phyloP scores from a whole-genome alignment of 2,888 invertebrate genomes.

The Petrolisthes manimaculis region DNA sequence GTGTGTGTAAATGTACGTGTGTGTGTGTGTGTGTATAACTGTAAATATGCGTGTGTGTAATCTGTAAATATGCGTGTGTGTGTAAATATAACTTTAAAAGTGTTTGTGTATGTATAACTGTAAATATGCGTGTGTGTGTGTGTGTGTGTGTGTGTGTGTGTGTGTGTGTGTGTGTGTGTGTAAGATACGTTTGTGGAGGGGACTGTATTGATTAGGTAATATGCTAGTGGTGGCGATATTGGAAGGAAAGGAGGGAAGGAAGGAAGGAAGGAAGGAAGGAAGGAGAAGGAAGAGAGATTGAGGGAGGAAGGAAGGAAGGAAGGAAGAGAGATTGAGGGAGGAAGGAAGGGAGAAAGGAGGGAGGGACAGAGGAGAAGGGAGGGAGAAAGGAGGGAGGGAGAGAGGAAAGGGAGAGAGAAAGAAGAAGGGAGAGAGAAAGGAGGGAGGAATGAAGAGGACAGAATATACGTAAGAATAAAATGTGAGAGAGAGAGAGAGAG shows the following conservation, averaged over 20 bases:
- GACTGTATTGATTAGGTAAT: too few relatives aligned
- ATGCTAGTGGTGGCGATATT: too few relatives aligned
- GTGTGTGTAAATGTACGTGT: slow-evolving; percentile 22
- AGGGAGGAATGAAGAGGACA: background rate
- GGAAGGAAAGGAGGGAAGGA: background rate
- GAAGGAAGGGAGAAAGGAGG: background rate
- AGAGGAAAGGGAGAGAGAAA: background rate
- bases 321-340: background rate
- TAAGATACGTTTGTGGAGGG: too few relatives aligned
- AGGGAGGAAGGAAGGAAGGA: background rate
- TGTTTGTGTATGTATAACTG: slow-evolving; percentile 6
- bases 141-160: background rate
- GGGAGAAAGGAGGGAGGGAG: background rate
- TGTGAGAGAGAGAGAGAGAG: background rate
- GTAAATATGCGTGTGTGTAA: background rate
- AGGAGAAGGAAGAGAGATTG: background rate
- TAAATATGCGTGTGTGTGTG: slow-evolving; percentile 7
- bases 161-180: background rate
- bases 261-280: background rate
- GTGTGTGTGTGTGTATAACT: background rate
- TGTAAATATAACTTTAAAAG: slow-evolving; percentile 3
- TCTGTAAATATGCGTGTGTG: background rate
- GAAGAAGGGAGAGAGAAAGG: background rate
- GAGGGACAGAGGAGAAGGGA: background rate
- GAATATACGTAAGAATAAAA: background rate